Percentiles rank a stretch among this genome's conserved stretches.
Conservation (phyloP, 2,113 vertebrate genomes). For the Eira barbara region DNA sequence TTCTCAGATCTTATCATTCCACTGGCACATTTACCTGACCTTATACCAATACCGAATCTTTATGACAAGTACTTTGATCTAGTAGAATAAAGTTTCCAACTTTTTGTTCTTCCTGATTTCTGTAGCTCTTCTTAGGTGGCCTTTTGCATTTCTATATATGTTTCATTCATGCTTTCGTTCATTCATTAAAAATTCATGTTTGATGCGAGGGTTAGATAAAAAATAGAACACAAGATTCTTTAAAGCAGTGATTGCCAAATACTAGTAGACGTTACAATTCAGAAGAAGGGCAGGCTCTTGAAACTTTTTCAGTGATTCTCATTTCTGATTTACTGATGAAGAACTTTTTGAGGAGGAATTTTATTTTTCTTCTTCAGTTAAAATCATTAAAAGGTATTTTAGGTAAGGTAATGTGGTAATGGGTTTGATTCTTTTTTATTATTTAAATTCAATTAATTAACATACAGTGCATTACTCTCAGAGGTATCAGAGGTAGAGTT, state of each 20-base stretch:
- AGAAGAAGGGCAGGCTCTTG: background rate
- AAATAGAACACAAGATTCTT: background rate
- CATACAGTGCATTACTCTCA: too few relatives aligned
- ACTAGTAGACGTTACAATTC: background rate
- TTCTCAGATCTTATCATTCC: background rate
- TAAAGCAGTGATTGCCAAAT: background rate
- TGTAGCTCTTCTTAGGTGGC: background rate
- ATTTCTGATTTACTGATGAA: background rate
- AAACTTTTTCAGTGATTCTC: background rate
- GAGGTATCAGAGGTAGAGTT: too few relatives aligned
- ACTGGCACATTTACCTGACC: background rate
- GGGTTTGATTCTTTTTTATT: background rate
- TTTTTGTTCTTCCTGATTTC: background rate
- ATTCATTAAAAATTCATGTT: background rate
- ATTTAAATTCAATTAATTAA: too few relatives aligned
- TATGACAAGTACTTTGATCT: background rate
- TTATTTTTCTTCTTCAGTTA: background rate
- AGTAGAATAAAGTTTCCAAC: background rate
- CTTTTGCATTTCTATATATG: background rate
- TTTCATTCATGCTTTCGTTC: too few relatives aligned
- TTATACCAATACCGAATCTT: background rate
- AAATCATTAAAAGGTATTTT: background rate
- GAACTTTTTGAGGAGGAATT: background rate
- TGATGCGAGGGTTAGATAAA: background rate
- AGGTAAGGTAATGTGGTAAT: background rate